Evolutionary conservation across 2,113 vertebrate genomes (phyloP).

Genomic region (Naja naja): DNA sequence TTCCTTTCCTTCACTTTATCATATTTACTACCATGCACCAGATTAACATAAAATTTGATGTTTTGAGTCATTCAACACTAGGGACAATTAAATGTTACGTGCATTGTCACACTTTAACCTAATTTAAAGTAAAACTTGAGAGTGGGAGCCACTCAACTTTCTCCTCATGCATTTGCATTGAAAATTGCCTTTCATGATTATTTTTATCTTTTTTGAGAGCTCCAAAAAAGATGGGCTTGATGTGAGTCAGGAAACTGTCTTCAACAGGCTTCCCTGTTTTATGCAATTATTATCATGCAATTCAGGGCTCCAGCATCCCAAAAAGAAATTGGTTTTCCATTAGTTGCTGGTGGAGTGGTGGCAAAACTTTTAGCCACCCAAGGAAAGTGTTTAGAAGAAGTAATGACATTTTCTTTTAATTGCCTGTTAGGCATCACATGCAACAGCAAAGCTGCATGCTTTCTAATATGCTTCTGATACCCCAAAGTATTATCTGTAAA

Average conservation of each 20-base stretch:
- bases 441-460: neutral
- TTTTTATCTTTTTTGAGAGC: neutral
- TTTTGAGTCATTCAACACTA: constrained; percentile 8
- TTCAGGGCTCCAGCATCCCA: neutral
- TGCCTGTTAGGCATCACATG: neutral
- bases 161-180: neutral
- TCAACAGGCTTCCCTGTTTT: neutral
- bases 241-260: neutral
- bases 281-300: neutral
- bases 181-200: neutral
- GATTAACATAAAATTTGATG: constrained; percentile 26
- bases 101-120: neutral
- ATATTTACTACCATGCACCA: constrained; percentile 24
- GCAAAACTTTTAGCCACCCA: neutral
- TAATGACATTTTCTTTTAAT: neutral
- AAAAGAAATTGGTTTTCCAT: neutral
- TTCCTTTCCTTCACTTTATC: constrained; percentile 8
- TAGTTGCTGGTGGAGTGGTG: neutral
- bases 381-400: neutral
- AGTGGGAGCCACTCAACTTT: neutral
- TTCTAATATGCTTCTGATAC: neutral
- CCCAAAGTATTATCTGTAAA: neutral
- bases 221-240: neutral
- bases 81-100: no score
- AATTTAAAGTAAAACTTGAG: neutral